Evolutionary conservation across 2,797 vertebrate species (phyloP), one percentile per base, ranked within the genome.

Genomic region (Coregonus sp.): DNA sequence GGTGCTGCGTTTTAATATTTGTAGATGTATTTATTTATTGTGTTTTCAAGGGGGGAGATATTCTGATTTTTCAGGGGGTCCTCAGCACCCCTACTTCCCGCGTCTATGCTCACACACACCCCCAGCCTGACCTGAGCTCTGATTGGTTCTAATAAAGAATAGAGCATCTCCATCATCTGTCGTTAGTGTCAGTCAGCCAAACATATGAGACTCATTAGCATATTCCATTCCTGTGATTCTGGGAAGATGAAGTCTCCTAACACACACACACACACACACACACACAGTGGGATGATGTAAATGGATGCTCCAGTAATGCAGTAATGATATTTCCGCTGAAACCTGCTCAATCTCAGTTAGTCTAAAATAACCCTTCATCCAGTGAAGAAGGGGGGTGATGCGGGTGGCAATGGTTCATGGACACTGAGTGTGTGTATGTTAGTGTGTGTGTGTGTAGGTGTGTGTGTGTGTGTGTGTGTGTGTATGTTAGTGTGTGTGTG

Each of bases 81-180:
- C 25, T 25, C 25, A 25, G 25, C 25, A 25, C 25, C 25, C 25
- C 25, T 25, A 25, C 25, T 25, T 25, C 40, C 0, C 40, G 9
- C 9, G 9, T 9, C 40, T 47, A 12, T 47, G 40, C 9, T 25
- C 25, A 11, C 40, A 12, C 9, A 47, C 40, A 47, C 40, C 40
- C 3, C 33, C 31, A 68, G 15, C 29, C 33, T 68, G 66, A 68
- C 29, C 31, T 68, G 25, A 25, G 25, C 9, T 63, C 59, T 63
- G 25, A 68, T 68, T 68, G 16, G 29, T 68, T 68, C 66, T 68
- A 68, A 68, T 68, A 68, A 68, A 68, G 29, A 3, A 68, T 70
- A 29, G 82, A 86, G 81, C 76, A 80, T 86, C 72, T 54, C 11
- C 7, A 80, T 87, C 76, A 79, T 89, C 75, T 78, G 70, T 89